Base-by-base conservation (phyloP, 2,113 vertebrate species). In the Prolemur simus region DNA sequence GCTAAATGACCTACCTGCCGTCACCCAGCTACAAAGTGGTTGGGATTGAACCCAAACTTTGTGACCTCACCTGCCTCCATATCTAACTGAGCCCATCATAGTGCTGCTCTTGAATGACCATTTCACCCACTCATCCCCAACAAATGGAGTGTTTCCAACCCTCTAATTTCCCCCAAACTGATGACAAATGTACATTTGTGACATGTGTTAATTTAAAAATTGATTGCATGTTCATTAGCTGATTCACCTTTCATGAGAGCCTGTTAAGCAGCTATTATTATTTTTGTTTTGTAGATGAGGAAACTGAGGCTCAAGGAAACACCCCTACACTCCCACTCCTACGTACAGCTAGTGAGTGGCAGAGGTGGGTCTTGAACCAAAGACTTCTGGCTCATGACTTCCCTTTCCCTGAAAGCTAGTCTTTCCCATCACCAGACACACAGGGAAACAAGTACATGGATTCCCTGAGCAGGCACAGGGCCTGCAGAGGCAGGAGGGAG, bases 361-460 rank as follows among this genome's bases (percentile, higher is more conserved):
- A 80, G 68, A 68, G 14, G 34, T 82, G 64, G 54, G 39, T 71
- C 87, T 92, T 42, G n/a, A 95, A 92, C 54, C 34, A 81, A 87
- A 69, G 82, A 56, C n/a, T 82, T 87, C 52, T 42, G 39, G 74
- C 60, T 81, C 6, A 0, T 20, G 80, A 32, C 29, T 66, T 95
- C 77, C 85, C 76, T 63, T 86, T 77, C 60, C 56, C 73, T 83
- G 74, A 86, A 86, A 95, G 37, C 18, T 58, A 45, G 12, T 29
- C 71, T 91, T 45, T 68, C 58, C 64, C 45, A 21, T 58, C 14
- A 11, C n/a, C 77, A 66, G 71, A 85, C 54, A 60, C 52, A 96
- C 4, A 52, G 37, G 21, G 64, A 73, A 45, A 80, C 1, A 13
- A 10, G 8, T 17, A 2, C 2, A 0, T 2, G 17, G 25, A 34